Evolutionary conservation across 2,797 vertebrate genomes (phyloP), one percentile per base, ranked within the genome.

Genomic region (Melanotaenia nigrans): DNA sequence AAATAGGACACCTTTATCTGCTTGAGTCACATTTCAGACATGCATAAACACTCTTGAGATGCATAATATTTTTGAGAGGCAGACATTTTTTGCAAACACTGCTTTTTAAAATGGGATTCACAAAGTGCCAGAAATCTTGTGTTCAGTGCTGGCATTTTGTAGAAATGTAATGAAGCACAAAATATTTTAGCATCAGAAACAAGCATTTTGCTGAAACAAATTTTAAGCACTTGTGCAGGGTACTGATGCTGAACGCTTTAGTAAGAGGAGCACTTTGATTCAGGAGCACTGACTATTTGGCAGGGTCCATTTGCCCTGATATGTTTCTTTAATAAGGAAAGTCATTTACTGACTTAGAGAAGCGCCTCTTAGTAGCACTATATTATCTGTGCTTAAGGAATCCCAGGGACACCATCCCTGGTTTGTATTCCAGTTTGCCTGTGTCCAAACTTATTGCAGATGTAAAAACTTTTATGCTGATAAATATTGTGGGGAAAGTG

Each of bases 161-260:
- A 25, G 47, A 76, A 67, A 77, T 63, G 1, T 33, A 71, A 80
- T 49, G 20, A 75, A 60, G 4, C 12, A 32, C 55, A 76, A 47
- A 33, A 70, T 74, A 66, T 65, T 84, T 85, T 42, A 77, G 24
- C 28, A 61, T 62, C 32, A 68, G 22, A 56, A 56, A 47, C 65
- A 62, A 47, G 47, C 6, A 12, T 66, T 72, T 63, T 65, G 25
- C 55, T 73, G 45, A 61, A 75, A 30, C 1, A 60, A 32, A 71
- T 38, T 78, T 14, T 42, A 47, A 73, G n/a, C 32, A 42, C 30
- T 62, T 68, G 20, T 36, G 24, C 20, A 9, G 20, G 47, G 54
- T 51, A 2, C 14, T 55, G 54, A 53, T 70, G 77, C 28, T 45
- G n/a, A 66, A 28, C 42, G 38, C 2, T 67, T 79, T 59, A 47